These are phyloP conservation scores for Thalpophila matura DNA, from an alignment of 2,888 invertebrate genomes.

Conservation along the genomic window DNA sequence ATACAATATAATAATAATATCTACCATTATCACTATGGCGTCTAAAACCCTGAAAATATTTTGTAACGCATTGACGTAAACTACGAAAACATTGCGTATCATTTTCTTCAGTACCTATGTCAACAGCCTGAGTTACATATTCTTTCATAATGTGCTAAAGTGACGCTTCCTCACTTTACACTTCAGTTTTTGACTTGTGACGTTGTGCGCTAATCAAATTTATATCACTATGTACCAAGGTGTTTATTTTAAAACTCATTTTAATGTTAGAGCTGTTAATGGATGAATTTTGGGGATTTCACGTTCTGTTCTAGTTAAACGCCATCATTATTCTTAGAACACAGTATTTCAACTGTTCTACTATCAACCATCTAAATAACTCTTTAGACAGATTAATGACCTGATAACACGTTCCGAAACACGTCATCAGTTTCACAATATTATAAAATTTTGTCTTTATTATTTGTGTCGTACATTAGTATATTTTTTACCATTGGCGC, in stretches of 20 bases:
- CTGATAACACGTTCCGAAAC: slow-evolving; percentile 31
- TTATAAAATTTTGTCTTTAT: slow-evolving; percentile 54
- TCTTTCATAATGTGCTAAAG: slow-evolving; percentile 46
- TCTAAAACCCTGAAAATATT: slow-evolving; percentile 18
- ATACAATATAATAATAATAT: no score
- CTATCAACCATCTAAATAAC: slow-evolving; percentile 28
- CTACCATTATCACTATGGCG: slow-evolving; percentile 9
- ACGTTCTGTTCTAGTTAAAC: not conserved
- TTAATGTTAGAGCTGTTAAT: slow-evolving; percentile 55
- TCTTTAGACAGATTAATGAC: slow-evolving; percentile 35
- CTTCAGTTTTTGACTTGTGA: slow-evolving; percentile 35
- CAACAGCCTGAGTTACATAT: slow-evolving; percentile 8
- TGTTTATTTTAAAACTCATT: slow-evolving; percentile 43
- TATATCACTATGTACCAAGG: slow-evolving; percentile 60
- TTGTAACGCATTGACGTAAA: slow-evolving; percentile 20
- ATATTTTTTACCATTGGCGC: slow-evolving; percentile 53
- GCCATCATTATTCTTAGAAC: not conserved
- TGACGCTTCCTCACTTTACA: slow-evolving; percentile 28
- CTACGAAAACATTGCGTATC: slow-evolving; percentile 23
- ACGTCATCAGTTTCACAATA: slow-evolving; percentile 59
- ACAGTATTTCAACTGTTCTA: not conserved
- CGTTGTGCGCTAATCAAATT: slow-evolving; percentile 45
- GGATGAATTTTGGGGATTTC: slow-evolving; percentile 21
- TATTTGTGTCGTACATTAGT: slow-evolving; percentile 63
- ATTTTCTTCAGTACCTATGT: slow-evolving; percentile 9